Conservation (phyloP, 1,140 invertebrate species). For the Paramacrobiotus metropolitanus region DNA sequence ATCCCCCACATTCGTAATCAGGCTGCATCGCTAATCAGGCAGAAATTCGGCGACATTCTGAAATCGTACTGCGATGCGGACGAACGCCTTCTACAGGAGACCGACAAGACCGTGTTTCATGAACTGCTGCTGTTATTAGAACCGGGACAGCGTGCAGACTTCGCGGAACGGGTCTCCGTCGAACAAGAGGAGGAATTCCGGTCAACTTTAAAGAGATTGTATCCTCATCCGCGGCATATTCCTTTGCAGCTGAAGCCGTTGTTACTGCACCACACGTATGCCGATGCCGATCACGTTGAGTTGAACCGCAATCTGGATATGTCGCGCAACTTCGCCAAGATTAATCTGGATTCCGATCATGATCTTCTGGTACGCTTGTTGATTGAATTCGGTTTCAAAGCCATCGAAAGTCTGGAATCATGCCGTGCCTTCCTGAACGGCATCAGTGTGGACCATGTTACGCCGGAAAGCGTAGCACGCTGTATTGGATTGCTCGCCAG, state of each 20-base stretch:
- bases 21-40: neutral
- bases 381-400: slow-evolving; percentile 5
- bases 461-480: slow-evolving; percentile 6
- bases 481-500: slow-evolving; percentile 9
- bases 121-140: neutral
- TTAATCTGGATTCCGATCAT: neutral
- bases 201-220: neutral
- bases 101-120: slow-evolving; percentile 1
- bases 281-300: neutral
- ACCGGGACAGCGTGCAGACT: neutral
- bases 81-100: neutral
- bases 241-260: neutral
- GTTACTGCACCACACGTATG: neutral
- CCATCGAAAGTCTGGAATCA: slow-evolving; percentile 7
- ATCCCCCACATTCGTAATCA: neutral
- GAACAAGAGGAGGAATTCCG: neutral
- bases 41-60: neutral
- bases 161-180: neutral
- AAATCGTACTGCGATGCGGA: neutral
- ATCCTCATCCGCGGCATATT: neutral
- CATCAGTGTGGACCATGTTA: neutral
- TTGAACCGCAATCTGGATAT: neutral
- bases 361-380: neutral
- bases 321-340: neutral
- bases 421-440: slow-evolving; percentile 3